Base-by-base conservation (phyloP, 1,140 invertebrate species). In the Colletes gigas region DNA sequence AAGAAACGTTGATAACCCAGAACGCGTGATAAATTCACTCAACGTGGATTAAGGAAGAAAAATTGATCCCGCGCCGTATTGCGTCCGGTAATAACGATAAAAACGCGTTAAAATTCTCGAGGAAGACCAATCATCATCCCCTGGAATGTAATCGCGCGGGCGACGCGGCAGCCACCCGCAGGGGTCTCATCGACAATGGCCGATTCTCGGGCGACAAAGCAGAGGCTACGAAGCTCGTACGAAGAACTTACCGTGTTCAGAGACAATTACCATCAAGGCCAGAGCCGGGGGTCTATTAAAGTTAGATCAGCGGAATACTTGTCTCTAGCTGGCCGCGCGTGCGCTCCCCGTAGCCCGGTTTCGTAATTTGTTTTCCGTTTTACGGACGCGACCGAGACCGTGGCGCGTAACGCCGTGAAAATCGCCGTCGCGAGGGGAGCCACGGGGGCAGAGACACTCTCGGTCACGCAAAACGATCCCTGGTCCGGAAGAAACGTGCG, bases 381-480 rank as follows among this genome's bases (percentile, higher is more conserved):
- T 8, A 17, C 19, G 30, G 1, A 10, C 69, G 5, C 41, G 14
- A 39, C 17, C 21, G 7, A 41, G 4, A 15, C 10, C 21, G 66
- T 30, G 30, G 30, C 41, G 67, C 59, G 69, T 80, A 84, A 84
- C 81, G 59, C 65, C 84, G 84, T 79, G 84, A 87, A 86, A 87
- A 86, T 83, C 84, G 77, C 52, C 44, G 54, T 9, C n/a, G 63
- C 67, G 41, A 7, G 59, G 67, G 47, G 71, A 30, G 39, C 7
- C 67, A 15, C 14, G 65, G 44, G 44, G 72, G 21, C 30, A 57
- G 71, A 66, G 62, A 81, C 78, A 50, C 65, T 54, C 57, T 83
- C 82, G 84, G 79, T 88, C 87, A 88, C 87, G 87, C 87, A 82
- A 88, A 86, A 89, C 83, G 88, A 85, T 89, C 83, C 83, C 63